Evolutionary conservation across 1,140 invertebrate species (phyloP).

Genomic region (Micrasema minimum): DNA sequence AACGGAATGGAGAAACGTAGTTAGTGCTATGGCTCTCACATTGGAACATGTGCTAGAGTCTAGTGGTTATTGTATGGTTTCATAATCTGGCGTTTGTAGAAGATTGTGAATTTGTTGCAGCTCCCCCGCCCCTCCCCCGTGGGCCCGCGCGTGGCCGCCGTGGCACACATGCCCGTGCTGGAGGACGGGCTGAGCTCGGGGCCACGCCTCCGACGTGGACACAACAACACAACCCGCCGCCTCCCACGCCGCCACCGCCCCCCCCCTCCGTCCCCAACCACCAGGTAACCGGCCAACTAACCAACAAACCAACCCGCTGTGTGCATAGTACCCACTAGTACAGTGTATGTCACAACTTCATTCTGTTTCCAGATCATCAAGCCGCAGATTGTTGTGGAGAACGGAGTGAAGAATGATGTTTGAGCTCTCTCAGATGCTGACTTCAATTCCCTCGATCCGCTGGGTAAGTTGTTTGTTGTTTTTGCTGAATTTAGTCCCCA

Average conservation of each 20-base stretch:
- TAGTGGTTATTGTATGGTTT: no score
- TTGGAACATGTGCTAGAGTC: no score
- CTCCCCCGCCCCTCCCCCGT: conserved; percentile 49
- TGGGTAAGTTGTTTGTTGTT: conserved; percentile 64
- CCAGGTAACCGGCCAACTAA: background rate
- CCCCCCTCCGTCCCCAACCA: conserved; percentile 33
- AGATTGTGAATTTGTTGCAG: no score
- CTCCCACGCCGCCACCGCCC: conserved; percentile 56
- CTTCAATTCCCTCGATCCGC: conserved; percentile 73
- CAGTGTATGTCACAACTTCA: no score
- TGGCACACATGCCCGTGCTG: conserved; percentile 83
- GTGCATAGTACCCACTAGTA: no score
- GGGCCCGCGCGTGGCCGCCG: conserved; percentile 75
- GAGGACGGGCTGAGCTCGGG: conserved; percentile 93
- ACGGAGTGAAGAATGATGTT: conserved; percentile 61
- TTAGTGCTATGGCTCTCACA: no score
- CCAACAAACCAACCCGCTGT: no score
- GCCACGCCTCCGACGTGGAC: conserved; percentile 91
- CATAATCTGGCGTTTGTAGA: no score
- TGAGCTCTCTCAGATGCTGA: conserved; percentile 64
- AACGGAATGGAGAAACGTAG: no score
- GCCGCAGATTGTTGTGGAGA: conserved; percentile 62
- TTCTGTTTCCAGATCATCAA: conserved; percentile 31
- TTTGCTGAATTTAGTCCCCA: no score
- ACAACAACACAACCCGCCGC: conserved; percentile 73